A percentile compares a stretch with the other conserved stretches of the same genome.
Evolutionary conservation across 2,888 invertebrate species (phyloP).

Genomic region (Drosophila borealis): DNA sequence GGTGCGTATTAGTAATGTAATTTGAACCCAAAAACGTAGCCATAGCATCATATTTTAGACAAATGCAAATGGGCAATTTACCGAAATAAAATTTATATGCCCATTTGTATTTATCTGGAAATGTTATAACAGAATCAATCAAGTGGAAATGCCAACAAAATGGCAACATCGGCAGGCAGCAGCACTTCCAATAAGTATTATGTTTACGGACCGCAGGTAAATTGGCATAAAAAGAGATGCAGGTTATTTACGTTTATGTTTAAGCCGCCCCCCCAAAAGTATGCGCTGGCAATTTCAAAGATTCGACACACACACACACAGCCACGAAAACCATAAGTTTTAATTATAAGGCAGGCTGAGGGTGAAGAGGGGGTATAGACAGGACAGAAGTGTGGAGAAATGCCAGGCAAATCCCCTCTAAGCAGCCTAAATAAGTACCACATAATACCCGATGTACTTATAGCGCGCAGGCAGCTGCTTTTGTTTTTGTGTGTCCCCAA

Average conservation of each 20-base stretch:
- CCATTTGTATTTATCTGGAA: conserved; percentile 70
- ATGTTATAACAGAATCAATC: conserved; percentile 74
- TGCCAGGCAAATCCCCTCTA: conserved; percentile 64
- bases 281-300: conserved; percentile 14
- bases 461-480: conserved; percentile 29
- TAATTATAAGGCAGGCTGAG: conserved; percentile 58
- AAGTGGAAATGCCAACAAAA: conserved; percentile 58
- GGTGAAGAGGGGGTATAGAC: conserved; percentile 10
- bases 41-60: conserved; percentile 40
- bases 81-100: conserved; percentile 61
- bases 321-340: conserved; percentile 65
- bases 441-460: conserved; percentile 69
- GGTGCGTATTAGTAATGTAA: conserved; percentile 68
- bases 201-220: conserved; percentile 11
- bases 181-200: conserved; percentile 36
- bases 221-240: conserved; percentile 29
- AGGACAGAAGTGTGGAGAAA: conserved; percentile 21
- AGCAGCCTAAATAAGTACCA: conserved; percentile 76
- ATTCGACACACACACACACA: conserved; percentile 25
- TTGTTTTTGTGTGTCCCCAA: conserved; percentile 54
- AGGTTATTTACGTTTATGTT: conserved; percentile 48
- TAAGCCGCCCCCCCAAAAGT: conserved; percentile 1
- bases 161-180: conserved; percentile 30
- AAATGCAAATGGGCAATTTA: conserved; percentile 65
- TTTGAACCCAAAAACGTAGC: conserved; percentile 52